Base-by-base conservation (phyloP, 37 sponge, comb jelly and placozoan genomes). In the Petrosia ficiformis region DNA sequence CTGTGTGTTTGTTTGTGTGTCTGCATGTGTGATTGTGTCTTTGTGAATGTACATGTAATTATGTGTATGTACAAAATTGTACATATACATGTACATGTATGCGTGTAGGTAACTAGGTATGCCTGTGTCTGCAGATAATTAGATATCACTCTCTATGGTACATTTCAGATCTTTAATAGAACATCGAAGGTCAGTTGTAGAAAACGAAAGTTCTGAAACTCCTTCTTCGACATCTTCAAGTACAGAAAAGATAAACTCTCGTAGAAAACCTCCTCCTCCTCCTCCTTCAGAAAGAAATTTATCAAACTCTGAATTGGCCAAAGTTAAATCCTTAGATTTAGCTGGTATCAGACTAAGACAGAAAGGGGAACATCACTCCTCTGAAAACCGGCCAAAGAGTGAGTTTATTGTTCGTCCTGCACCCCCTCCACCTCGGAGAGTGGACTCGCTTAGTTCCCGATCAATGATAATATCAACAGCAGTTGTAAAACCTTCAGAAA, bases 391-490 rank as follows among this genome's bases (percentile, higher is more conserved):
- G 4, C 68, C n/a, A 21, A 34, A 69, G 70, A 69, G 70, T 35
- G 39, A 35, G 25, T 36, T 39, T 28, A 36, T 48, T 19, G 14
- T 48, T 48, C n/a, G 73, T 22, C 82, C 72, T 3, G 68, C 82
- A 30, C 82, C 82, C 19, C 67, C 82, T 28, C 74, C 73, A 32
- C 82, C 82, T 32, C 30, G 37, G 68, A 39, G 42, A 10, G 29
- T 60, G 26, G 33, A 8, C 21, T 8, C 61, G 4, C 31, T 48
- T 48, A 48, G 54, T 14, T n/a, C 10, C 2, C 39, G 38, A 3
- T 24, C 72, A 39, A 59, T 35, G 37, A 59, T 22, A 57, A 63
- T 0, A 67, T 25, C 43, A 42, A 54, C 29, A 81, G 43, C 0
- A 60, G 33, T 30, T 11, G 66, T 56, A 0, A 81, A 24, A 65